Percentiles rank a stretch among this genome's conserved stretches.
Evolutionary conservation across 2,113 vertebrate genomes (phyloP).

Genomic region (Acrocephalus kingi): DNA sequence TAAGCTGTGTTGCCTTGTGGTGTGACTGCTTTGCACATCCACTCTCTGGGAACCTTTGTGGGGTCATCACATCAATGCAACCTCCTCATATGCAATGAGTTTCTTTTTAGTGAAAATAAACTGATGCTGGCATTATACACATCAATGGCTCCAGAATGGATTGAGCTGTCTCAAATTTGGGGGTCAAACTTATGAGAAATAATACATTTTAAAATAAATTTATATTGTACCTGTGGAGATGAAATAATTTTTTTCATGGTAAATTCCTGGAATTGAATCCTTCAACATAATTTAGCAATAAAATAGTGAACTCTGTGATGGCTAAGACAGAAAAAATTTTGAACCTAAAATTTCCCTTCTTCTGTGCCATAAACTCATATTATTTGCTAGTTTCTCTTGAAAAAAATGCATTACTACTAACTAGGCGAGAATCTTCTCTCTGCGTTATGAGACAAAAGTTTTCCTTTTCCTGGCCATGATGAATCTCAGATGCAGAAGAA

Average conservation of each 20-base stretch:
- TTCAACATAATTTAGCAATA: neutral
- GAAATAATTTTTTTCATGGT: neutral
- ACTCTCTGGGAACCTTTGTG: slow-evolving; percentile 14
- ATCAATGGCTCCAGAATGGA: neutral
- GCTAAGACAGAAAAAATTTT: neutral
- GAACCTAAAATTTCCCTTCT: neutral
- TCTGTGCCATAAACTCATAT: neutral
- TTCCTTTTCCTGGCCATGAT: neutral
- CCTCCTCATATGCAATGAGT: neutral
- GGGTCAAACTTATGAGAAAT: slow-evolving; percentile 11
- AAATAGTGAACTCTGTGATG: neutral
- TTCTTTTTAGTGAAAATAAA: slow-evolving; percentile 43
- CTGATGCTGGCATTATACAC: neutral
- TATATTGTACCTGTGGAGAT: neutral
- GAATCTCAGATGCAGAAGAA: neutral
- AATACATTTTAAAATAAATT: slow-evolving; percentile 40
- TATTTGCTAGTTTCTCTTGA: neutral
- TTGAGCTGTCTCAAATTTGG: neutral
- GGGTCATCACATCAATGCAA: slow-evolving; percentile 41
- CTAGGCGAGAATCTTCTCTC: neutral
- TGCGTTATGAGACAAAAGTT: neutral
- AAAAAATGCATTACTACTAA: neutral
- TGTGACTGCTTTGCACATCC: slow-evolving; percentile 43
- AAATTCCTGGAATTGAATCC: neutral
- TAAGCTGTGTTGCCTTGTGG: neutral